Base-by-base conservation (phyloP, 2,888 invertebrate species). In the Ormyrus rosae region DNA sequence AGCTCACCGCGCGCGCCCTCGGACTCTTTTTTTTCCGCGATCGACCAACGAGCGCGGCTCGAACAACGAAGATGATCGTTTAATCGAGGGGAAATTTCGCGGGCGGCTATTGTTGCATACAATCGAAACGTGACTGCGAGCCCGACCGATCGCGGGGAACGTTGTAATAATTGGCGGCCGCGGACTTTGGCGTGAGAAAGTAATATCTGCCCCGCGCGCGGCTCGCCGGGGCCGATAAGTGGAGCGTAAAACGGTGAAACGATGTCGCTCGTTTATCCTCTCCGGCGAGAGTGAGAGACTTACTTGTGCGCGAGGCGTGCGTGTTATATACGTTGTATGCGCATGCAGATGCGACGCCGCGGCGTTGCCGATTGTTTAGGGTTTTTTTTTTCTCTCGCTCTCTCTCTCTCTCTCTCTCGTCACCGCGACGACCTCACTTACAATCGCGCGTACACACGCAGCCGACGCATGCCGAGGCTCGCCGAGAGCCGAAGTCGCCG, bases 311-410 rank as follows among this genome's bases (percentile, higher is more conserved):
- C n/a, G 61, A 70, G 55, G 19, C n/a, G 13, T 13, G n/a, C n/a
- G 64, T 46, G 48, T 19, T 55, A 11, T 56, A 64, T 48, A 45
- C 34, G 10, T 19, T 19, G 19, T 19, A 19, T 4, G 4, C 34
- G 34, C 13, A 34, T 50, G 10, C 19, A 45, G 11, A 56, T 34
- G 34, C 11, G 82, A 83, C 83, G 84, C 76, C 86, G 88, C 88
- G 87, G 86, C 88, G 86, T 84, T 85, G 88, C 86, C 86, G 86
- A 88, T 88, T 88, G 88, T 87, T 88, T 87, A 85, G 86, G 84
- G 87, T 88, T 87, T 88, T 88, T 87, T 85, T 86, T 34, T 34
- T 34, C 2, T 34, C 0, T 34, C 19, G 1, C 19, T 19, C 19
- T 19, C 19, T 19, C 19, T 34, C 34, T 34, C 34, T 34, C 34